phyloP scores from a whole-genome alignment of 2,797 vertebrate genomes.

The Notolepis coatsorum region DNA sequence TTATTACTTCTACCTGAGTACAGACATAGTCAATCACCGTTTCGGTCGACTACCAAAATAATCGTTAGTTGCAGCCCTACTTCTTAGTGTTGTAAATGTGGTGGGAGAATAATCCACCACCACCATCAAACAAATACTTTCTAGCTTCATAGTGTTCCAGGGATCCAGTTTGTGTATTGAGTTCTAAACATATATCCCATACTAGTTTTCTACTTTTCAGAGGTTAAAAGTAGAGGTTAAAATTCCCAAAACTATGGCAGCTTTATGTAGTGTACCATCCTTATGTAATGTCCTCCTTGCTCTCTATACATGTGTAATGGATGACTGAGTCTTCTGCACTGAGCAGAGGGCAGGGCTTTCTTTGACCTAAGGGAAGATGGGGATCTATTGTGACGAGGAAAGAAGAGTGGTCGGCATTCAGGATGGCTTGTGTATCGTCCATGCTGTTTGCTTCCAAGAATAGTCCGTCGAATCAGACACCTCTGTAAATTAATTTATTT shows the following conservation, averaged over 20 bases:
- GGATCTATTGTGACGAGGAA: slow-evolving; percentile 26
- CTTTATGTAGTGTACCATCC: slow-evolving; percentile 23
- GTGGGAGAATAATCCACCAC: too few relatives aligned
- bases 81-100: too few relatives aligned
- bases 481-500: slow-evolving; percentile 48
- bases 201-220: too few relatives aligned
- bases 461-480: slow-evolving; percentile 53
- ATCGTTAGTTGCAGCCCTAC: too few relatives aligned
- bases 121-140: not conserved
- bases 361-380: slow-evolving; percentile 25
- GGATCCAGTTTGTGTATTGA: too few relatives aligned
- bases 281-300: slow-evolving; percentile 27
- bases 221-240: too few relatives aligned
- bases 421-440: slow-evolving; percentile 17
- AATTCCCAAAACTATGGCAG: too few relatives aligned
- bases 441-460: slow-evolving; percentile 44
- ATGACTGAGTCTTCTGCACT: slow-evolving; percentile 24
- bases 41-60: too few relatives aligned
- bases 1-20: too few relatives aligned
- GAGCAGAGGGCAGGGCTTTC: slow-evolving; percentile 7
- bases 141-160: too few relatives aligned
- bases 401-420: slow-evolving; percentile 2
- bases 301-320: slow-evolving; percentile 3
- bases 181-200: too few relatives aligned
- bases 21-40: too few relatives aligned